Conservation (phyloP, 2,797 vertebrate genomes). For the Fundulus diaphanus region DNA sequence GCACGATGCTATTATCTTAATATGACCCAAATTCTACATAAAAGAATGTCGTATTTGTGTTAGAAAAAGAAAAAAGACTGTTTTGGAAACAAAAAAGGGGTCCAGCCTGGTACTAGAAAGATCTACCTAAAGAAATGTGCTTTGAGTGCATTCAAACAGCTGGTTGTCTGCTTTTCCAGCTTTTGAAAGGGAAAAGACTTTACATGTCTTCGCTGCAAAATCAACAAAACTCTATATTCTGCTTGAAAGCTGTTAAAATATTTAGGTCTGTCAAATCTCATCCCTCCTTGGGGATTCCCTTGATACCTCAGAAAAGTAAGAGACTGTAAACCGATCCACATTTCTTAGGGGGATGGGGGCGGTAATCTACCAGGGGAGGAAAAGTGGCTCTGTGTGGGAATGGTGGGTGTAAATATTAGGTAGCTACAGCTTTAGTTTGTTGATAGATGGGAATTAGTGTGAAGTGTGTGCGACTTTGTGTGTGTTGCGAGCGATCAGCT, state of each 20-base stretch:
- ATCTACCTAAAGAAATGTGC: neutral
- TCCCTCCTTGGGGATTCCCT: constrained; percentile 48
- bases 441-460: constrained; percentile 73
- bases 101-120: neutral
- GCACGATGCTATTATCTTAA: neutral
- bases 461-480: constrained; percentile 51
- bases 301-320: constrained; percentile 59
- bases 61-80: neutral
- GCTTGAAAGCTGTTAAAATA: constrained; percentile 72
- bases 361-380: constrained; percentile 38
- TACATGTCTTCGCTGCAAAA: constrained; percentile 56
- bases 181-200: neutral
- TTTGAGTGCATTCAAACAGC: neutral
- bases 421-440: constrained; percentile 65
- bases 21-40: neutral
- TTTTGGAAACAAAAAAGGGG: neutral
- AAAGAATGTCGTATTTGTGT: too few species aligned
- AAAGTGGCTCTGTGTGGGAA: constrained; percentile 28
- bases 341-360: constrained; percentile 23
- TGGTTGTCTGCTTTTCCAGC: neutral
- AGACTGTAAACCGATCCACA: constrained; percentile 68
- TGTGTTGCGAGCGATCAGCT: constrained; percentile 51
- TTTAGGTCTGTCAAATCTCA: constrained; percentile 59
- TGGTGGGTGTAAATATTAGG: constrained; percentile 54
- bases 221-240: constrained; percentile 73